Conservation (phyloP, 2,113 vertebrate genomes). For the Mionectes macconnelli region DNA sequence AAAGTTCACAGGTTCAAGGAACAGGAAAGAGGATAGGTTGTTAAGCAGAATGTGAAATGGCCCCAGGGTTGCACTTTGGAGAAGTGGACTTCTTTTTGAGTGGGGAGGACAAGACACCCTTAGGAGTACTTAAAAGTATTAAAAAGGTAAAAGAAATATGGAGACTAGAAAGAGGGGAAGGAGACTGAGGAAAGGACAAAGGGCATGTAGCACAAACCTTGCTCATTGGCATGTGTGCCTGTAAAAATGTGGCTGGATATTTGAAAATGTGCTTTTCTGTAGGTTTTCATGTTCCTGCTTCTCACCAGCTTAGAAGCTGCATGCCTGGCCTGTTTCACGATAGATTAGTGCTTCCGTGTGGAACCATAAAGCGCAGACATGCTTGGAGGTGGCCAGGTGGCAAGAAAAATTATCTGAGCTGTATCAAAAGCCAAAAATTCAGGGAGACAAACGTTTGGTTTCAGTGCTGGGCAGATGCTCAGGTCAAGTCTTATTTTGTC, state of each 20-base stretch:
- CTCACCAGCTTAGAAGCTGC: not conserved
- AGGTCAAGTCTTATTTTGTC: slow-evolving; percentile 57
- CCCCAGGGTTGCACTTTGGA: not conserved
- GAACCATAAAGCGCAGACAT: not conserved
- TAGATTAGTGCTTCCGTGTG: not conserved
- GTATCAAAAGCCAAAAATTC: slow-evolving; percentile 21
- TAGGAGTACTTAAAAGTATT: not conserved
- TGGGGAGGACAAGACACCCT: not conserved
- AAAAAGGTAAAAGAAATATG: not conserved
- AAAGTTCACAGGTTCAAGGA: slow-evolving; percentile 11
- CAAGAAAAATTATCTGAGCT: slow-evolving; percentile 42
- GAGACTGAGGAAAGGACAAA: not conserved
- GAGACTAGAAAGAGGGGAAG: not conserved
- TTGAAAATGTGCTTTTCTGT: not conserved
- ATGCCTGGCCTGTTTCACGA: not conserved
- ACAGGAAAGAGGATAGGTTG: not conserved
- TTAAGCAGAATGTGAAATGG: not conserved
- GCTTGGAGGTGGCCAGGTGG: slow-evolving; percentile 43
- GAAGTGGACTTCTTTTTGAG: not conserved
- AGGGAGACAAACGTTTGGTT: slow-evolving; percentile 21
- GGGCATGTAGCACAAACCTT: not conserved
- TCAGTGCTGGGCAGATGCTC: slow-evolving; percentile 51
- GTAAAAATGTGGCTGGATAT: not conserved
- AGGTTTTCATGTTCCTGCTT: not conserved
- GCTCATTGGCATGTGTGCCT: not conserved